Base-by-base conservation (phyloP, 2,888 invertebrate species). In the Pimpla rufipes region DNA sequence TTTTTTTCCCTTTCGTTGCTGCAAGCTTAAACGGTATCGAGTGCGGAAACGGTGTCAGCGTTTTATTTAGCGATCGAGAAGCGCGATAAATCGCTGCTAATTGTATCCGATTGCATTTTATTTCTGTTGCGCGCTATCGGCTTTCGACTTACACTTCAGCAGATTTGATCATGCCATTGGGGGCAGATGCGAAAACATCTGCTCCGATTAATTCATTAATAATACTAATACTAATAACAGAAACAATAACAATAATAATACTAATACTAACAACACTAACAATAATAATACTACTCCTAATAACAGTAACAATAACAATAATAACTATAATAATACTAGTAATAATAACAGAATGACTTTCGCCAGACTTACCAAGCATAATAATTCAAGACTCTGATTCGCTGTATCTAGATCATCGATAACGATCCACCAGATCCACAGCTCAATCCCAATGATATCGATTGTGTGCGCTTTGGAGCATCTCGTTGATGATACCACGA, bases 81-180 rank as follows among this genome's bases (percentile, higher is more conserved):
- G 52, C 42, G 13, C 62, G 62, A 71, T 81, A 66, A 81, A 70
- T 79, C 74, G 16, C 47, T 57, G 68, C 18, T 70, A 74, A 82
- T 82, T 74, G 55, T 23, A 66, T 71, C 47, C 8, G 47, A 68
- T 75, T 70, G 52, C n/a, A 37, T 82, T 75, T 40, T 29, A 5
- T 18, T 35, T 35, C 2, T 16, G 50, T 18, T 74, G 10, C 52
- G 10, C 52, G 29, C 37, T 37, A 18, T 73, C 13, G 8, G 37
- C 40, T 52, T 23, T n/a, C 59, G 68, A 45, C 45, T 6, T 45
- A 45, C 37, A 62, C 52, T 66, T 11, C 6, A 18, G 40, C 29
- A 18, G 23, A 29, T 42, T 59, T 70, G 35, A 76, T 71, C 45
- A 23, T 64, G 47, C n/a, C 50, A 55, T 66, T 23, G 5, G 16